phyloP scores from a whole-genome alignment of 2,113 vertebrate species.

The Ameiurus melas region DNA sequence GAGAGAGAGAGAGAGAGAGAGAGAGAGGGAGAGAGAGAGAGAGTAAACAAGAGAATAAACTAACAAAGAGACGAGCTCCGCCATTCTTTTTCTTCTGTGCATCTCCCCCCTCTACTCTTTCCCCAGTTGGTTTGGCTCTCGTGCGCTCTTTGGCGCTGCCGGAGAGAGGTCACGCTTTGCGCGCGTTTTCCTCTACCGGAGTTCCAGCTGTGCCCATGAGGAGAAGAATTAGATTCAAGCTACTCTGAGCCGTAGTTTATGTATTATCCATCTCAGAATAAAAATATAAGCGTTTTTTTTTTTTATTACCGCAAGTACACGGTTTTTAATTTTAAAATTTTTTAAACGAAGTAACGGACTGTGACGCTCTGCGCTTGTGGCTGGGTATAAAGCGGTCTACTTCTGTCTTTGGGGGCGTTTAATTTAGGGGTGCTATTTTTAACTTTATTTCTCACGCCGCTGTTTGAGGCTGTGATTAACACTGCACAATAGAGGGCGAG shows the following conservation, averaged over 20 bases:
- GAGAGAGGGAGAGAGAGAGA: background rate
- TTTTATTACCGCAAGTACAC: background rate
- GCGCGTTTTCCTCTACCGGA: constrained; percentile 68
- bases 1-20: background rate
- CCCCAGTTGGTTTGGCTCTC: constrained; percentile 33
- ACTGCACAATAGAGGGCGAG: background rate
- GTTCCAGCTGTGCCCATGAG: constrained; percentile 61
- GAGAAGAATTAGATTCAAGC: background rate
- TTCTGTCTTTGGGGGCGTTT: background rate
- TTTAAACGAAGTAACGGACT: background rate
- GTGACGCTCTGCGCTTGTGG: constrained; percentile 18
- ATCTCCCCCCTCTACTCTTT: constrained; percentile 7
- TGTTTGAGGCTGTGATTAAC: constrained; percentile 6
- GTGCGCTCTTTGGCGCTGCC: constrained; percentile 61
- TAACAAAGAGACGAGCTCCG: background rate
- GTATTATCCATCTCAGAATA: background rate
- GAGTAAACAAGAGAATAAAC: background rate
- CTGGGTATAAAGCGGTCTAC: constrained; percentile 2
- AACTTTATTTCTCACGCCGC: constrained; percentile 4
- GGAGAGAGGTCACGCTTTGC: constrained; percentile 66
- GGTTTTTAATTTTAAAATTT: background rate
- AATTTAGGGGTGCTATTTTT: constrained; percentile 1
- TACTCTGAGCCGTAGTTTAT: background rate
- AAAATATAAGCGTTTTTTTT: background rate
- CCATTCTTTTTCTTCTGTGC: background rate